Base-by-base conservation (phyloP, 2,888 invertebrate genomes). In the Julus scanicus region DNA sequence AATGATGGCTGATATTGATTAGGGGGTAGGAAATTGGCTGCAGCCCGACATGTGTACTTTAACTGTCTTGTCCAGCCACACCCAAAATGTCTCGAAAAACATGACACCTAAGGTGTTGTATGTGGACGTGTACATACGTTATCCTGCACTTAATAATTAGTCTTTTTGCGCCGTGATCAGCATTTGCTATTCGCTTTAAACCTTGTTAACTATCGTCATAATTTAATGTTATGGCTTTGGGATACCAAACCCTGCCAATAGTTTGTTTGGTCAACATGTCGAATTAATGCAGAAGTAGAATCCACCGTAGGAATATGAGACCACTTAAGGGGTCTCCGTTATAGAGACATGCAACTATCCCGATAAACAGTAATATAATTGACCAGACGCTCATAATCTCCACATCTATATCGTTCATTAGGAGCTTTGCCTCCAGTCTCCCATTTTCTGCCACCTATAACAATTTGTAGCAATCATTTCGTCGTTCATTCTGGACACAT, bases 41-140 rank as follows among this genome's bases (percentile, higher is more conserved):
- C 71, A 71, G 71, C 29, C 20, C 71, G 71, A 71, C 71, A 71
- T 71, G 71, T 71, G 71, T 71, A 71, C 71, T 71, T 71, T 71
- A 29, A 71, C 71, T 71, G 71, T 29, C 71, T 71, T 71, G 71
- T 71, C 71, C 71, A 71, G 29, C 71, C 71, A 71, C 71, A 29
- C 71, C 71, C 71, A 29, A 29, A 44, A 29, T 71, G 71, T 20
- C 29, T 29, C n/a, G 71, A 71, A 71, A 44, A 53, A 71, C 20
- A 71, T 20, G 71, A 71, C 71, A 71, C 71, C 71, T 71, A 71
- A 71, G 71, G 71, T 71, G 71, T 71, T 71, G n/a, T 71, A 71
- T 71, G 71, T 71, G 71, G 71, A 71, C 71, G 71, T 71, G 71
- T 71, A 71, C 71, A 71, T 71, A 71, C 71, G 71, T 71, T 71